Evolutionary conservation across 2,888 invertebrate genomes (phyloP).

Genomic region (Toxonevra muliebris): DNA sequence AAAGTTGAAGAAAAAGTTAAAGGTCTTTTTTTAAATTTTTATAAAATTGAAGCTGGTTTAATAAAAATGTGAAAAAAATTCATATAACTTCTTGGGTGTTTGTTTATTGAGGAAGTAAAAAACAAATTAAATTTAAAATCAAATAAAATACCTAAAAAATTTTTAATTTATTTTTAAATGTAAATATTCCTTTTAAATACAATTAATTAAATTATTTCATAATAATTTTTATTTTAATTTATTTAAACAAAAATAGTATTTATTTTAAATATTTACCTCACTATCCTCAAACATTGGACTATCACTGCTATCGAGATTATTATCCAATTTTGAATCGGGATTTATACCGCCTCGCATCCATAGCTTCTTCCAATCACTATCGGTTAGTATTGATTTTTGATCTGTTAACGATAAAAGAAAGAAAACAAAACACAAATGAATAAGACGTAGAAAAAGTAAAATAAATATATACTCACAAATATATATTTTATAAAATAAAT

Average conservation of each 20-base stretch:
- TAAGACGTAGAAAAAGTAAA: neutral
- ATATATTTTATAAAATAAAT: neutral
- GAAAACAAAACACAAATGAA: neutral
- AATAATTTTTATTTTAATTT: too few species aligned
- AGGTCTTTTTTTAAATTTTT: neutral
- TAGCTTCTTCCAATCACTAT: conserved; percentile 66
- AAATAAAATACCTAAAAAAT: neutral
- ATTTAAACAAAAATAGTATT: too few species aligned
- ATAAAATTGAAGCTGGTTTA: neutral
- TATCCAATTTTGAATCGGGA: conserved; percentile 64
- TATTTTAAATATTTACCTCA: conserved; percentile 58
- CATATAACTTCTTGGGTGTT: too few species aligned
- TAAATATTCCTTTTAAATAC: too few species aligned
- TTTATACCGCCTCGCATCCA: conserved; percentile 65
- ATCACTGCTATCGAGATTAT: conserved; percentile 64
- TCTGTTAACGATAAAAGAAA: conserved; percentile 53
- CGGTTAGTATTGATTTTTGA: conserved; percentile 66
- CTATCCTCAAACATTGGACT: conserved; percentile 66
- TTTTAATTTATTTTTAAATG: neutral
- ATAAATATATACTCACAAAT: neutral
- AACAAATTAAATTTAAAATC: too few species aligned
- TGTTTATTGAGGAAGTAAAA: too few species aligned
- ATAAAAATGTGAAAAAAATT: too few species aligned
- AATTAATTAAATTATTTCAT: too few species aligned
- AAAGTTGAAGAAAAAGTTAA: neutral